Evolutionary conservation across 2,888 invertebrate species (phyloP), one percentile per base, ranked within the genome.

Genomic region (Heterodera filipjevi): DNA sequence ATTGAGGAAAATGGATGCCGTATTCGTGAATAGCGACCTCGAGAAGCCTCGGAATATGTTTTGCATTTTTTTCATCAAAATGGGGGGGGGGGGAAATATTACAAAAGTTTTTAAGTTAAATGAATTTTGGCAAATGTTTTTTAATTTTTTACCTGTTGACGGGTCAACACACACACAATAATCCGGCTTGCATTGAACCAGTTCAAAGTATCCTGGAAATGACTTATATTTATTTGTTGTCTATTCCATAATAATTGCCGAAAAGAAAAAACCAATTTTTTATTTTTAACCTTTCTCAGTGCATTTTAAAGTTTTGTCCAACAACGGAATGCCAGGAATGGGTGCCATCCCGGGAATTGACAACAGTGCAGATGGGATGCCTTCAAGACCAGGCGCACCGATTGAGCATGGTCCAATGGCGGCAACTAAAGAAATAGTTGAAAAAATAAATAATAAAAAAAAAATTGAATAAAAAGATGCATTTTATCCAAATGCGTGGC

Each of bases 121-220:
- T n/a, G n/a, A n/a, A n/a, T n/a, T n/a, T n/a, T n/a, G n/a, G 16
- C 12, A 46, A 16, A 46, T 16, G n/a, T n/a, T n/a, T n/a, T n/a
- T n/a, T n/a, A n/a, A n/a, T n/a, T n/a, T n/a, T 39, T 39, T 39
- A 64, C 85, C 87, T 44, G 81, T 84, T 35, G 83, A 78, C 14
- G 86, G 83, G 79, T 86, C 84, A 6, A 87, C 87, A 78, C 87
- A 87, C 79, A 83, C 83, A 73, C 87, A 87, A 33, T 85, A 82
- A 39, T 82, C 78, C 1, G 76, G 72, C n/a, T 81, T 77, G 77
- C 87, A 87, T 77, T 87, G 87, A n/a, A 84, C 82, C 53, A 83
- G 80, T 71, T 85, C 85, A 78, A 85, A 87, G 77, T 85, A 87
- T 19, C 87, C 87, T 53, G 3, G 14, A 46, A 1, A 46, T 16